Percentiles rank a stretch among this genome's conserved stretches.
These are phyloP conservation scores for Calameuta pallipes DNA, from an alignment of 2,888 invertebrate genomes.

Conservation along the genomic window DNA sequence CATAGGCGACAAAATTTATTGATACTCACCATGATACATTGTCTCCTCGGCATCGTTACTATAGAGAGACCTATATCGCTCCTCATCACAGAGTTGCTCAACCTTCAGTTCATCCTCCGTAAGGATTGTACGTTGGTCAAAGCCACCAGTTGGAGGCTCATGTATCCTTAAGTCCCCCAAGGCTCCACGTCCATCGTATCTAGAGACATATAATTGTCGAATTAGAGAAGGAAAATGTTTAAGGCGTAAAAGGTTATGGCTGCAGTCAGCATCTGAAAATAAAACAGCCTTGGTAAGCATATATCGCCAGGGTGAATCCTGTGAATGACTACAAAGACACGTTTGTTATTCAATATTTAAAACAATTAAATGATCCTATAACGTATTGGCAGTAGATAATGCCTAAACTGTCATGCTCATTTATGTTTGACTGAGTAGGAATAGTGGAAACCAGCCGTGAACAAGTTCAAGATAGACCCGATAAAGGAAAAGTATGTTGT, in stretches of 20 bases:
- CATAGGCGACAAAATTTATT: conserved; percentile 12
- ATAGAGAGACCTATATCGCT: conserved; percentile 90
- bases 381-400: too few relatives aligned
- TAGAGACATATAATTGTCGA: conserved; percentile 65
- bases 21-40: conserved; percentile 84
- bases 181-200: conserved; percentile 95
- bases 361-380: background rate
- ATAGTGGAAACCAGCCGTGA: too few relatives aligned
- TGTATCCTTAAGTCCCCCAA: conserved; percentile 84
- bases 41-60: conserved; percentile 90
- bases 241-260: conserved; percentile 16
- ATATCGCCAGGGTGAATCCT: conserved; percentile 42
- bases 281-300: conserved; percentile 35
- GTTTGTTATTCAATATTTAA: conserved; percentile 4
- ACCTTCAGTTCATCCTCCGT: conserved; percentile 81
- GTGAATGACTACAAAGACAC: conserved; percentile 29
- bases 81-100: conserved; percentile 94
- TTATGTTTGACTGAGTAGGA: too few relatives aligned
- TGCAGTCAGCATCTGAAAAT: conserved; percentile 47
- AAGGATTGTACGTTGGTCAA: conserved; percentile 73
- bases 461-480: too few relatives aligned
- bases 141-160: conserved; percentile 84
- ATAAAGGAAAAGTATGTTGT: too few relatives aligned
- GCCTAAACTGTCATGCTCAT: too few relatives aligned
- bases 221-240: conserved; percentile 40